phyloP scores from a whole-genome alignment of 2,888 invertebrate species.

The Limnephilus auricula region DNA sequence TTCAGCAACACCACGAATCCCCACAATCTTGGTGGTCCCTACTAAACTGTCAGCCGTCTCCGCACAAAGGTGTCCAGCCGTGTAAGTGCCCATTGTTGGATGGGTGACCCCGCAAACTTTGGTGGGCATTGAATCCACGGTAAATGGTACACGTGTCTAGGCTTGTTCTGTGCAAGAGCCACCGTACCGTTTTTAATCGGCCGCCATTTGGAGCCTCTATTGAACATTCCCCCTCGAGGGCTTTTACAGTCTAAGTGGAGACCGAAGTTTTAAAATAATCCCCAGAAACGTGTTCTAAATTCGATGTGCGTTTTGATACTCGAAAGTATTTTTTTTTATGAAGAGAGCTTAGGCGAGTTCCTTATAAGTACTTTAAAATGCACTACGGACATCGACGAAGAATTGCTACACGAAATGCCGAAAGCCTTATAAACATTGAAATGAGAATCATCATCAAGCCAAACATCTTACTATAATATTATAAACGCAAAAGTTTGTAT shows the following conservation, averaged over 20 bases:
- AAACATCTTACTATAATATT: too few species aligned
- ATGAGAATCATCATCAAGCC: too few species aligned
- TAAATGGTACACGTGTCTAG: conserved; percentile 6
- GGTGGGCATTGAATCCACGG: neutral
- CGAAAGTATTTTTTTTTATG: neutral
- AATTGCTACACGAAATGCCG: neutral
- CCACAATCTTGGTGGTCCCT: neutral
- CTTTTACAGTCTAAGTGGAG: neutral
- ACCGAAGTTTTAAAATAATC: neutral
- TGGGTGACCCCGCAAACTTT: neutral
- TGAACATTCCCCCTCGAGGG: neutral
- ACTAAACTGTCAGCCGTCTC: neutral
- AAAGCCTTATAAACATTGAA: neutral
- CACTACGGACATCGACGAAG: too few species aligned
- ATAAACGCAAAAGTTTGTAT: too few species aligned
- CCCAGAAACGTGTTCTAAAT: neutral
- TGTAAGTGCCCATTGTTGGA: conserved; percentile 8
- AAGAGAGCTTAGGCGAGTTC: neutral
- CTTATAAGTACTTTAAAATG: neutral
- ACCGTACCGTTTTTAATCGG: neutral
- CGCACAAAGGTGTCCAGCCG: conserved; percentile 19
- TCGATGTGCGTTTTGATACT: neutral
- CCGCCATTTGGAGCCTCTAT: neutral
- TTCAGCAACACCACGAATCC: neutral
- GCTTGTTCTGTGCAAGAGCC: neutral